These are phyloP conservation scores for Drosophila tanythrix DNA, from an alignment of 2,888 invertebrate species.

Conservation along the genomic window DNA sequence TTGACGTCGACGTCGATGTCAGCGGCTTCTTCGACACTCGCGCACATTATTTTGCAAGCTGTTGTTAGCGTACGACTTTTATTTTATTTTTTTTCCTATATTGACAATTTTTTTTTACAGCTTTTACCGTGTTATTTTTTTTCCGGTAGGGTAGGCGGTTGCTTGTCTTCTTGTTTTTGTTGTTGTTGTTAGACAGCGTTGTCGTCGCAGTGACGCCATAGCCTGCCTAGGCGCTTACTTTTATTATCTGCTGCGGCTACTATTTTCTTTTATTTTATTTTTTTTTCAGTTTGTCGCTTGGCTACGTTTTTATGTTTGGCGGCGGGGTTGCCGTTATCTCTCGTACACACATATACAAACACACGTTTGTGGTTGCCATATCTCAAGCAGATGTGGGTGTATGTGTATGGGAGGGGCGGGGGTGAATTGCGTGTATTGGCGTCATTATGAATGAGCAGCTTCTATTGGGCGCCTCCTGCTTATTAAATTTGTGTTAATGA, in stretches of 20 bases:
- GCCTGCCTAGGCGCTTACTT: constrained; percentile 68
- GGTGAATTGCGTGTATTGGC: constrained; percentile 36
- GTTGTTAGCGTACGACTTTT: constrained; percentile 62
- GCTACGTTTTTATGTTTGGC: constrained; percentile 67
- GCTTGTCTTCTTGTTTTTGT: constrained; percentile 28
- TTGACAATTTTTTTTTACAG: constrained; percentile 78
- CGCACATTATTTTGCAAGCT: constrained; percentile 73
- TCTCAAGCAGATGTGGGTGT: constrained; percentile 31
- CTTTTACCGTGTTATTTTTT: constrained; percentile 62
- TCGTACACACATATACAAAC: constrained; percentile 12
- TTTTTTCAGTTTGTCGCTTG: constrained; percentile 62
- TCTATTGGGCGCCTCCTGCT: constrained; percentile 25
- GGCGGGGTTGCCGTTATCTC: constrained; percentile 71
- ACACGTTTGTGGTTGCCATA: constrained; percentile 60
- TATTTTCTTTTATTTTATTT: constrained; percentile 33
- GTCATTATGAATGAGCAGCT: constrained; percentile 65
- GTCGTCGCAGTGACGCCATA: constrained; percentile 70
- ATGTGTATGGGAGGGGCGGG: background rate
- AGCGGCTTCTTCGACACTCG: constrained; percentile 77
- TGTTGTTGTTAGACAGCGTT: constrained; percentile 39
- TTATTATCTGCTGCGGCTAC: constrained; percentile 65
- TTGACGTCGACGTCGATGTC: constrained; percentile 51
- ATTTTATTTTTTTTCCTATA: constrained; percentile 52
- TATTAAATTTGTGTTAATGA: constrained; percentile 67
- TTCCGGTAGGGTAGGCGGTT: constrained; percentile 30